phyloP scores from a whole-genome alignment of 1,140 invertebrate species.

The Cepaea nemoralis region DNA sequence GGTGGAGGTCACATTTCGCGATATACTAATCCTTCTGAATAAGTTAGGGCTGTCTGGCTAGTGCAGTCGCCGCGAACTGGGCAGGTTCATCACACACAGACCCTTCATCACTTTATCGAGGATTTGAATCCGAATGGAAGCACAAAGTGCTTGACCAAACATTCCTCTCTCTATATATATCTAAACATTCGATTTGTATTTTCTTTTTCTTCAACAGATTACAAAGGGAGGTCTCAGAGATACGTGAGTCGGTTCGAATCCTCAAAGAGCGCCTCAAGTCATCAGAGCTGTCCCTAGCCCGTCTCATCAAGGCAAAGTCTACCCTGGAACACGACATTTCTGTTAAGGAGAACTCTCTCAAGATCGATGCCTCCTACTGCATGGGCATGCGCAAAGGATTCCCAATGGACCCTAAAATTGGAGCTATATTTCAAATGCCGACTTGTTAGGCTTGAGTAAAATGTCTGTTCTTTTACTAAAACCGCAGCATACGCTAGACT shows the following conservation, averaged over 20 bases:
- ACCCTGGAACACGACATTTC: constrained; percentile 88
- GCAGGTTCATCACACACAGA: too few relatives aligned
- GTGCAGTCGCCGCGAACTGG: too few relatives aligned
- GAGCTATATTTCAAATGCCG: constrained; percentile 71
- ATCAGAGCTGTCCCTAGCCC: constrained; percentile 78
- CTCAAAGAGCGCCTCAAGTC: constrained; percentile 70
- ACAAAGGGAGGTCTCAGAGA: constrained; percentile 71
- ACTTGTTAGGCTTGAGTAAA: constrained; percentile 62
- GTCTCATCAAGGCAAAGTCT: constrained; percentile 84
- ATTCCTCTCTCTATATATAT: too few relatives aligned
- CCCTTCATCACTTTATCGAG: too few relatives aligned
- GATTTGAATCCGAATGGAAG: too few relatives aligned
- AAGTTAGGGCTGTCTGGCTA: too few relatives aligned
- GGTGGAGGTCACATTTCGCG: too few relatives aligned
- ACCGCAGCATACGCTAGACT: too few relatives aligned
- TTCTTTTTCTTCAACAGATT: constrained; percentile 58
- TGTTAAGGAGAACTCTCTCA: constrained; percentile 89
- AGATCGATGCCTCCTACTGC: constrained; percentile 92
- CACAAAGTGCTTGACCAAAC: too few relatives aligned
- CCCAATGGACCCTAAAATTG: constrained; percentile 72
- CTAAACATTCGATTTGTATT: too few relatives aligned
- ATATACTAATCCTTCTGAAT: too few relatives aligned
- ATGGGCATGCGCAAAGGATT: constrained; percentile 88
- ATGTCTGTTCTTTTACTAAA: too few relatives aligned
- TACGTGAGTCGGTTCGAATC: constrained; percentile 70